Evolutionary conservation across 1,140 invertebrate genomes (phyloP).

Genomic region (Zelostemma sp.): DNA sequence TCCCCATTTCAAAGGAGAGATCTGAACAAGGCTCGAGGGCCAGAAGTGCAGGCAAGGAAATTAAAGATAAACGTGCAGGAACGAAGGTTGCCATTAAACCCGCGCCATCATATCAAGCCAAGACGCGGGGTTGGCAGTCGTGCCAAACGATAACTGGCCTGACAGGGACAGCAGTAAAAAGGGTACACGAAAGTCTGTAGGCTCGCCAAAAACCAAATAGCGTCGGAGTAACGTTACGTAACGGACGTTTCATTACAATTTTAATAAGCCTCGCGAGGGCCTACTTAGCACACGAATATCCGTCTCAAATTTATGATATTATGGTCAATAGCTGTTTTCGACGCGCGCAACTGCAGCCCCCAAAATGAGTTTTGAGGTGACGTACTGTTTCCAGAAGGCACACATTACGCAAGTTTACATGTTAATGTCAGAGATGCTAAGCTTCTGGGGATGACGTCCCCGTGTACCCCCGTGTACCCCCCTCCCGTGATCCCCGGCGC

Average conservation of each 20-base stretch:
- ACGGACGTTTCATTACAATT: not conserved
- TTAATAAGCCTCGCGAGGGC: conserved; percentile 33
- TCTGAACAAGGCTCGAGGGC: too few relatives aligned
- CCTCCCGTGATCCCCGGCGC: too few relatives aligned
- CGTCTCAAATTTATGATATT: conserved; percentile 25
- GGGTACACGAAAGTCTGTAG: conserved; percentile 16
- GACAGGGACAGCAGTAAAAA: conserved; percentile 27
- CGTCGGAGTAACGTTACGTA: conserved; percentile 28
- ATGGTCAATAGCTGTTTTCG: conserved; percentile 28
- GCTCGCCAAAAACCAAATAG: conserved; percentile 29
- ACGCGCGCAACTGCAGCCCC: conserved; percentile 27
- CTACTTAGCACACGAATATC: conserved; percentile 19
- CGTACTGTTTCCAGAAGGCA: conserved; percentile 7
- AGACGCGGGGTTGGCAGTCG: conserved; percentile 4
- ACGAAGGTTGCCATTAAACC: too few relatives aligned
- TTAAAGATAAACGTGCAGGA: not conserved
- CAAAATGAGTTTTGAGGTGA: conserved; percentile 17
- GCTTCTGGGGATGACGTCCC: too few relatives aligned
- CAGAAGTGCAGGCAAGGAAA: not conserved
- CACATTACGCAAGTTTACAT: conserved; percentile 17
- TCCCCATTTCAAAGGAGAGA: not conserved
- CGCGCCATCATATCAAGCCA: too few relatives aligned
- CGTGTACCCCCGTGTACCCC: too few relatives aligned
- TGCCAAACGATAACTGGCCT: conserved; percentile 45
- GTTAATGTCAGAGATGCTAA: not conserved